Percentiles rank a stretch among this genome's conserved stretches.
Evolutionary conservation across 2,113 vertebrate species (phyloP).

Genomic region (Pterocles orientalis): DNA sequence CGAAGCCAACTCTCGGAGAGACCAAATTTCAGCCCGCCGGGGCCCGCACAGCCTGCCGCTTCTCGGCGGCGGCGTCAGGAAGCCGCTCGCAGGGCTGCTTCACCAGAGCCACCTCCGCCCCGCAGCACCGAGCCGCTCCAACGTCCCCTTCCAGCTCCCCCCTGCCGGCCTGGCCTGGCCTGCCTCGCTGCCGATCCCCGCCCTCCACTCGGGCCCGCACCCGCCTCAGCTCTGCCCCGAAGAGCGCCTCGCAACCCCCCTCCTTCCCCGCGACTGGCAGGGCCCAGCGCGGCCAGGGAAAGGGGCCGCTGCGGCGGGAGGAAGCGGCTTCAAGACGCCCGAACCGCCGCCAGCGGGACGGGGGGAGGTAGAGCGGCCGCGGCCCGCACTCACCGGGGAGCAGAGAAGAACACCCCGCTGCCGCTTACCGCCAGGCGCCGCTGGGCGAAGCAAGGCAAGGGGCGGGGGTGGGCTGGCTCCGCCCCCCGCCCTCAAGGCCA

Average conservation of each 20-base stretch:
- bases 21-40: rapidly evolving
- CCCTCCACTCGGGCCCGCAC: background rate
- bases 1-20: background rate
- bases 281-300: background rate
- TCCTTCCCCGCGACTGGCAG: background rate
- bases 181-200: background rate
- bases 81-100: too few relatives aligned
- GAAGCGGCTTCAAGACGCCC: background rate
- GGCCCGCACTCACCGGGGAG: background rate
- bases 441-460: background rate
- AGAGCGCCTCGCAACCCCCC: background rate
- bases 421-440: background rate
- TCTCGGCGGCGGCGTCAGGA: background rate
- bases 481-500: background rate
- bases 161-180: too few relatives aligned
- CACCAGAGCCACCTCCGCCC: background rate
- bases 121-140: background rate
- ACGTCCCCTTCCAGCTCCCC: background rate
- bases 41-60: background rate
- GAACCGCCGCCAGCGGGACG: background rate
- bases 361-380: too few relatives aligned
- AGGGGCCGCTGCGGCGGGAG: too few relatives aligned
- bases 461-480: background rate
- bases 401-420: background rate
- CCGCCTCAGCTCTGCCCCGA: background rate